Evolutionary conservation across 2,113 vertebrate species (phyloP).

Genomic region (Corythornis vintsioides): DNA sequence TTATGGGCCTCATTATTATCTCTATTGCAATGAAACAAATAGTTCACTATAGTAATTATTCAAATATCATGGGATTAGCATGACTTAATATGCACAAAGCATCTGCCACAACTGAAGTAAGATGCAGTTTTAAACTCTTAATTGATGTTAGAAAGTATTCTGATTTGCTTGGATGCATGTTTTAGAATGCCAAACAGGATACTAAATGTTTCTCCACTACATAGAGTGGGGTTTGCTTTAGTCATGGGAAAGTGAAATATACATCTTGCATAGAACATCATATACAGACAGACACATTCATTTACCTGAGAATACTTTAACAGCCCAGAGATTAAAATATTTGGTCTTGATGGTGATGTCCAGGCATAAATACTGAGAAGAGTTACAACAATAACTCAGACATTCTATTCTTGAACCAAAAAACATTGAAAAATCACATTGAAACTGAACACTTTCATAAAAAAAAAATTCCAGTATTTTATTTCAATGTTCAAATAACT

Average conservation of each 20-base stretch:
- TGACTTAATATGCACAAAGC: not conserved
- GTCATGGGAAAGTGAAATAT: not conserved
- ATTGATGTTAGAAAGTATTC: not conserved
- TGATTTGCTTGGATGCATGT: not conserved
- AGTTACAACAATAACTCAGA: not conserved
- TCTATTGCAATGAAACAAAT: not conserved
- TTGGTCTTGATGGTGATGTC: not conserved
- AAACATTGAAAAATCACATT: not conserved
- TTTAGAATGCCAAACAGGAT: not conserved
- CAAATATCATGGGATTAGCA: not conserved
- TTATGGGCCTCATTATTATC: not conserved
- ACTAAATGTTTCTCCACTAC: not conserved
- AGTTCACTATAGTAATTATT: not conserved
- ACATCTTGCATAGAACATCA: not conserved
- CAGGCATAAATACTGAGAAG: not conserved
- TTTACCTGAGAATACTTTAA: not conserved
- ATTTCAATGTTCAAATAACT: not conserved
- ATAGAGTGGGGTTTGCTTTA: accelerated
- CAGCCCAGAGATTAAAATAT: not conserved
- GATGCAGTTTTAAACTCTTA: not conserved
- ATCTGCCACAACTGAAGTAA: not conserved
- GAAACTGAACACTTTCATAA: not conserved
- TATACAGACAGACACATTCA: not conserved
- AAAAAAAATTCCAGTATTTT: not conserved
- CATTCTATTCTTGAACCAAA: not conserved